Conservation (phyloP, 2,888 invertebrate species). For the Chalcosyrphus nemorum region DNA sequence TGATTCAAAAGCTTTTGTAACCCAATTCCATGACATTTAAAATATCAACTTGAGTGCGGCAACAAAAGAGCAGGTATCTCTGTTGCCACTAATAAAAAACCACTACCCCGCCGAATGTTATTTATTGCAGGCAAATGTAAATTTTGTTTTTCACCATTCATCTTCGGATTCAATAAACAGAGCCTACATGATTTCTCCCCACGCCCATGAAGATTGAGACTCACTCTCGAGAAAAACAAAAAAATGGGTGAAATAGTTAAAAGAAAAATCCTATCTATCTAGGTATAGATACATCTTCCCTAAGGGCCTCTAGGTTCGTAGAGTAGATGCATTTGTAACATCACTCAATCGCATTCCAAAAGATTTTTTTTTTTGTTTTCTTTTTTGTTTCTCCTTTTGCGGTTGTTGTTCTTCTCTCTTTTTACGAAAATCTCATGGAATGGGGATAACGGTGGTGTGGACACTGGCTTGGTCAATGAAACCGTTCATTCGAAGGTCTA, state of each 20-base stretch:
- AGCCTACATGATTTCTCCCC: constrained; percentile 26
- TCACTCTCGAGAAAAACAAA: constrained; percentile 18
- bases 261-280: no score
- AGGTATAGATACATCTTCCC: constrained; percentile 9
- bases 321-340: constrained; percentile 25
- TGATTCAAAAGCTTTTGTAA: constrained; percentile 47
- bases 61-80: constrained; percentile 5
- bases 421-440: constrained; percentile 2
- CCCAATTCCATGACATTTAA: constrained; percentile 37
- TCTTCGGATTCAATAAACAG: neutral
- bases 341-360: constrained; percentile 29
- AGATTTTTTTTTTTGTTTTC: neutral
- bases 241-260: constrained; percentile 28
- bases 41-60: neutral
- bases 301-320: neutral
- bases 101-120: constrained; percentile 22
- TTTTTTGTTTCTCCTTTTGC: neutral
- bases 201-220: constrained; percentile 27
- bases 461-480: constrained; percentile 42
- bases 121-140: constrained; percentile 42
- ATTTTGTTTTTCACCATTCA: constrained; percentile 19
- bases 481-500: constrained; percentile 45
- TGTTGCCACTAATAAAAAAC: constrained; percentile 20
- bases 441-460: constrained; percentile 43
- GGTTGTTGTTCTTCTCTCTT: neutral